Evolutionary conservation across 1,140 invertebrate genomes (phyloP), one percentile per base, ranked within the genome.

Genomic region (Drosophila eugracilis): DNA sequence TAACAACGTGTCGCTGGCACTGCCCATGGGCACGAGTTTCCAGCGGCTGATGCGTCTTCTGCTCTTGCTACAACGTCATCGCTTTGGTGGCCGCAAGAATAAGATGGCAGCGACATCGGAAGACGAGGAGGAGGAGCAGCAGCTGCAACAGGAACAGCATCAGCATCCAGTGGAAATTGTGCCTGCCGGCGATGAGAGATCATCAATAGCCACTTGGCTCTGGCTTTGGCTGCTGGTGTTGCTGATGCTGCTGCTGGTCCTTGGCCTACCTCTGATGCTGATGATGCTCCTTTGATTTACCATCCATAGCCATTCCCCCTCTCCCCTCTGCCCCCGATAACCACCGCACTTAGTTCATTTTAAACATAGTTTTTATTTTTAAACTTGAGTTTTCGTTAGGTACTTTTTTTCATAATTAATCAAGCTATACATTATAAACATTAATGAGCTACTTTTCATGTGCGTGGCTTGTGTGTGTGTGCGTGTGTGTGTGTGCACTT

Each of bases 1-100:
- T 90, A 90, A 90, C 86, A 85, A 89, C 84, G 84, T 79, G 59
- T 74, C 85, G 55, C 26, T 42, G 44, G 57, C 44, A 15, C 39
- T 73, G 62, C 26, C 45, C 30, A 42, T n/a, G 12, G 19, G 41
- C n/a, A 44, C 42, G 22, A 22, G 42, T 14, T 4, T 24, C 21
- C 39, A 58, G 45, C 75, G 65, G 15, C 19, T 85, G 41, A 49
- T 74, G 41, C 63, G 59, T 26, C 58, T 76, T 9, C 28, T 73
- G 49, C 39, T 55, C n/a, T 49, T 59, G 34, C 45, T 75, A 19
- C 57, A 60, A n/a, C 47, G 41, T 6, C 37, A 30, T 10, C 19
- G 34, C n/a, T 50, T 17, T 22, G 24, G 52, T 7, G 28, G 42
- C n/a, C n/a, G 24, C 15, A 53, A 37, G 34, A 48, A 54, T 21